A percentile compares a stretch with the other conserved stretches of the same genome.
These are phyloP conservation scores for Antechinus flavipes DNA, from an alignment of 2,113 vertebrate genomes.

Conservation along the genomic window DNA sequence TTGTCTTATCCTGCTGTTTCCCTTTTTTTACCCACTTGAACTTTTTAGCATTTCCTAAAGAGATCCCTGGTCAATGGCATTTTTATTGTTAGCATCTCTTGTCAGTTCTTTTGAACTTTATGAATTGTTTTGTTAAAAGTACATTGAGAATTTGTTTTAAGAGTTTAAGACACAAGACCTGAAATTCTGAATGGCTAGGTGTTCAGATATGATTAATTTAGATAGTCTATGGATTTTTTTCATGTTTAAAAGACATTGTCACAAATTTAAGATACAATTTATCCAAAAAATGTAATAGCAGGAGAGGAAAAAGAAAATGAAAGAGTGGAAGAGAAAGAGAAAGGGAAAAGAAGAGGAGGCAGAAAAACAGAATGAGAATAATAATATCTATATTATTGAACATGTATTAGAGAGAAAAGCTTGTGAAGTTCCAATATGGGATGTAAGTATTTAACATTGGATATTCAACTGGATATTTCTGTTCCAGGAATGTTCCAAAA, in stretches of 20 bases:
- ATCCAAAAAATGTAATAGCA: background rate
- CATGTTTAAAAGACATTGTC: background rate
- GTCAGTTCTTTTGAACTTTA: background rate
- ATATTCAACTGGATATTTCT: background rate
- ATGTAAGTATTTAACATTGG: constrained; percentile 3
- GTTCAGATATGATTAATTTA: background rate
- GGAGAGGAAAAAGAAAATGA: background rate
- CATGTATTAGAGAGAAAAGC: background rate
- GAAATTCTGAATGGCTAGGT: background rate
- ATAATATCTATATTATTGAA: background rate
- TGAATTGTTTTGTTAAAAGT: constrained; percentile 26
- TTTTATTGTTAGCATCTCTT: background rate
- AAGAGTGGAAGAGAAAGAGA: background rate
- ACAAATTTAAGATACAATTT: background rate
- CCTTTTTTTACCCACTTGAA: background rate
- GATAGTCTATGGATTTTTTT: background rate
- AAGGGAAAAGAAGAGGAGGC: background rate
- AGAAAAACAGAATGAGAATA: background rate
- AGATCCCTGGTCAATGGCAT: background rate
- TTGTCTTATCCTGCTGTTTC: background rate
- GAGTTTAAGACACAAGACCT: background rate
- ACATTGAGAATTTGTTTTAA: constrained; percentile 1
- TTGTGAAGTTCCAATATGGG: constrained; percentile 1
- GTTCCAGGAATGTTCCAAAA: background rate
- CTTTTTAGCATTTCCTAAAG: background rate